Evolutionary conservation across 1,140 invertebrate species (phyloP), one percentile per base, ranked within the genome.

Genomic region (Goniozus legneri): DNA sequence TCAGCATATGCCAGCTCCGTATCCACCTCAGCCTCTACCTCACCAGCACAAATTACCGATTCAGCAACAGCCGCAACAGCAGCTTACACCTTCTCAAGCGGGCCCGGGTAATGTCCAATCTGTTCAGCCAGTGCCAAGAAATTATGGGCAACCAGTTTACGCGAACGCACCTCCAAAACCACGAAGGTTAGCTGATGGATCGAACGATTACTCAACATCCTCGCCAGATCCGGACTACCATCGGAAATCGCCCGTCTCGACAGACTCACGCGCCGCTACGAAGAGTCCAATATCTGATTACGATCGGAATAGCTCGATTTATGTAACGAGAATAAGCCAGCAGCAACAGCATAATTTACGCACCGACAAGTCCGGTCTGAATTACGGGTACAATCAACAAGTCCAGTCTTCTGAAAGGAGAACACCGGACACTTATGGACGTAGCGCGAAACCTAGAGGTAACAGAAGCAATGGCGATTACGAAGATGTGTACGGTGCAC

Each of bases 141-240:
- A 71, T 31, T 68, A 64, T 33, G 72, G 69, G 16, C 86, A 88
- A 55, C 89, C 89, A 0, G 79, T 92, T 2, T 95, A 95, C 66
- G 91, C 87, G 4, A 95, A 93, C 76, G 89, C 91, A 2, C 89
- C 90, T 4, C 90, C 90, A 1, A 93, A 93, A 68, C 89, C 90
- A 1, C 77, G 87, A 66, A 77, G 90, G 27, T 54, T 82, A n/a
- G 65, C 60, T 3, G 78, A 74, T 47, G 73, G 77, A 13, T 82
- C 83, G 2, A 84, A 82, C 30, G 87, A 89, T 49, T 87, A 86
- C 56, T 84, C 82, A 30, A 86, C 85, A 1, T 84, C 86, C 0
- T 85, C 85, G 48, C 62, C 65, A 2, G 68, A 76, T 27, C 67
- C 65, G 1, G 74, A 73, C 13, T 67, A 59, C 22, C 61, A 50